Evolutionary conservation across 1,140 invertebrate species (phyloP), one percentile per base, ranked within the genome.

Genomic region (Hycleus phaleratus): DNA sequence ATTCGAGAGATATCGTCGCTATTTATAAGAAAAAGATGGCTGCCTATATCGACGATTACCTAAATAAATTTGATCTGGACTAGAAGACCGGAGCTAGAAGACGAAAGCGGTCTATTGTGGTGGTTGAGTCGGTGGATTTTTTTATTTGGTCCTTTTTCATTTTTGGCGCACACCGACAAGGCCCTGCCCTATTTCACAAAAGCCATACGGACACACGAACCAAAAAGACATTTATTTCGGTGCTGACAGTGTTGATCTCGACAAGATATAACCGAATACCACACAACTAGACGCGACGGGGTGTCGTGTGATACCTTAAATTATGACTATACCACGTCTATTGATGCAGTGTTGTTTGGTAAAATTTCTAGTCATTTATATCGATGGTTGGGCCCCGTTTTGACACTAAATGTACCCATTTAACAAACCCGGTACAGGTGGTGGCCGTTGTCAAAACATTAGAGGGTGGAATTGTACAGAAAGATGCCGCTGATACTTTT

Each of bases 151-250:
- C 3, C 32, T 32, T 32, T 7, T 32, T 32, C 32, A 5, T 49
- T 58, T 52, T 58, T 52, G 56, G 49, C 56, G 56, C 56, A 52
- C 26, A 60, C 58, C 58, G 58, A 60, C 52, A 60, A 60, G 58
- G 52, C 32, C 49, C 32, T 32, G 32, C 32, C 32, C 32, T 32
- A 32, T 32, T 32, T 32, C 32, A 32, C 32, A 32, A 32, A 32
- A 32, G 32, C 32, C 32, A 32, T 32, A 7, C 43, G 39, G 26
- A 45, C 58, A 59, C 44, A 42, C 26, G 50, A 44, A 46, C 51
- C 50, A 61, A 61, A 61, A 58, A 61, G 60, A 62, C 60, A 59
- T 58, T 62, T 62, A 62, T 62, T 59, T 55, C 60, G 43, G 56
- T 53, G 60, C 56, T 62, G 60, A 62, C 60, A 62, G 43, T 62